Conservation (phyloP, 2,888 invertebrate species). For the Crematogaster levior region DNA sequence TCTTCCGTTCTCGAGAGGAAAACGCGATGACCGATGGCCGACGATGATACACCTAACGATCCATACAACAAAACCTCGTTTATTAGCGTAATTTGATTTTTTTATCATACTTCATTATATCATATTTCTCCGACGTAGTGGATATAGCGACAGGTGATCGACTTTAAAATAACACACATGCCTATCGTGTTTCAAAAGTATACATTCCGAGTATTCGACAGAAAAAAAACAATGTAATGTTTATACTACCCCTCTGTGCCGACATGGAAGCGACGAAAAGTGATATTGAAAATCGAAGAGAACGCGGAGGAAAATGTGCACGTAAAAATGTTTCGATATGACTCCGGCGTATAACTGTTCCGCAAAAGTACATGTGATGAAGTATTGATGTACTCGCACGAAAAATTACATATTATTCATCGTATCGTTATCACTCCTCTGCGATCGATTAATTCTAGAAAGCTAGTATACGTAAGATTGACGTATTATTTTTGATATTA, state of each 20-base stretch:
- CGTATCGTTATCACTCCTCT: conserved; percentile 30
- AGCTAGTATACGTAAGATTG: not conserved
- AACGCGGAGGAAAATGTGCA: conserved; percentile 55
- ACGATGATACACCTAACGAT: conserved; percentile 39
- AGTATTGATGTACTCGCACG: conserved; percentile 26
- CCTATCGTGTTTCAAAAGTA: conserved; percentile 61
- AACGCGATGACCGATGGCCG: conserved; percentile 39
- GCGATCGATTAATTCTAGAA: conserved; percentile 32
- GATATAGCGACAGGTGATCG: conserved; percentile 64
- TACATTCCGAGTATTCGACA: conserved; percentile 52
- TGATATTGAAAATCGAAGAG: conserved; percentile 68
- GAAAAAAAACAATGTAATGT: conserved; percentile 61
- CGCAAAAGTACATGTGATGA: conserved; percentile 49
- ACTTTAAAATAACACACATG: conserved; percentile 65
- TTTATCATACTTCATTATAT: conserved; percentile 68
- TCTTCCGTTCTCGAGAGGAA: conserved; percentile 67
- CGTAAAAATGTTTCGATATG: conserved; percentile 63
- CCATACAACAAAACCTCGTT: conserved; percentile 42
- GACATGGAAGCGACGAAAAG: conserved; percentile 65
- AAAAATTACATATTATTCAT: conserved; percentile 49
- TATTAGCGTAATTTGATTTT: conserved; percentile 54
- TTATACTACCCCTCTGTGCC: conserved; percentile 59
- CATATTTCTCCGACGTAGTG: conserved; percentile 64
- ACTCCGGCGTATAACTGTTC: conserved; percentile 41
- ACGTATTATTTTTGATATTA: not conserved